Conservation (phyloP, 2,797 vertebrate species). For the Xiphophorus birchmanni region DNA sequence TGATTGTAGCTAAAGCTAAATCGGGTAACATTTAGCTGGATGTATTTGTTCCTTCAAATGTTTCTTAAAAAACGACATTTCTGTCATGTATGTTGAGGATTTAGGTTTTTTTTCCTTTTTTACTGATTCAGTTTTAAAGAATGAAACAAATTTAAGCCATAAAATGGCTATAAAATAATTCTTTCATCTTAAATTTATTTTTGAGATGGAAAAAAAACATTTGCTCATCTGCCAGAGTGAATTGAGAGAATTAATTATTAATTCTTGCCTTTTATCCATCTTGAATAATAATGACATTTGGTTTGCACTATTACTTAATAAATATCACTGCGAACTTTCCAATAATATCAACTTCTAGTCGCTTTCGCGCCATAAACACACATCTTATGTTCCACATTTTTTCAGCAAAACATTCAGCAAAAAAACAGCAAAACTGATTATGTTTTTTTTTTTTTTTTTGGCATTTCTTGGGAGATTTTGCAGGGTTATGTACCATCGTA, state of each 20-base stretch:
- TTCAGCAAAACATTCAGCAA: background rate
- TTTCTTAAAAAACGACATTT: too few relatives aligned
- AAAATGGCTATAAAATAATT: background rate
- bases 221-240: background rate
- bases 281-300: background rate
- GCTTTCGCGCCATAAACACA: too few relatives aligned
- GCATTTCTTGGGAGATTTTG: background rate
- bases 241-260: background rate
- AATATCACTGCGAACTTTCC: background rate
- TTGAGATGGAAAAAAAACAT: background rate
- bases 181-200: background rate
- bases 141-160: background rate
- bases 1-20: background rate
- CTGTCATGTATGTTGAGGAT: too few relatives aligned
- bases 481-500: background rate
- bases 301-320: background rate
- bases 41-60: too few relatives aligned
- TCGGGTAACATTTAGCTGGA: background rate
- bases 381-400: background rate
- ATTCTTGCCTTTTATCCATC: background rate
- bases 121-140: background rate
- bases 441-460: background rate
- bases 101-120: background rate
- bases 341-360: background rate
- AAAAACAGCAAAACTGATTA: too few relatives aligned